A percentile compares a stretch with the other conserved stretches of the same genome.
Evolutionary conservation across 2,888 invertebrate species (phyloP).

Genomic region (Rhogogaster chlorosoma): DNA sequence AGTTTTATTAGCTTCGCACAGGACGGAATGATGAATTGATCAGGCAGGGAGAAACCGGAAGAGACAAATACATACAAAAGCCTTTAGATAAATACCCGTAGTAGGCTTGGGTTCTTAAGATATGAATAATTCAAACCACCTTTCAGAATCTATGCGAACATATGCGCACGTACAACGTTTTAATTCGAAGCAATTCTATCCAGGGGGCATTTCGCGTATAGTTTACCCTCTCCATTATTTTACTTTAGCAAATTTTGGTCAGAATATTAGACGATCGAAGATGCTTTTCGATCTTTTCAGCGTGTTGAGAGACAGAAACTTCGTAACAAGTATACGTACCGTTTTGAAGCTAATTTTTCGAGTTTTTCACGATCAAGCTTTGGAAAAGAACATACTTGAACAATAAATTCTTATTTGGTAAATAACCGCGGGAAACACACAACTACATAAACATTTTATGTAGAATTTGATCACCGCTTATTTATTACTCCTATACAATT

Average conservation of each 20-base stretch:
- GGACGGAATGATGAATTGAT: not conserved
- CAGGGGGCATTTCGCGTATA: no score
- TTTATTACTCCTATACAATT: not conserved
- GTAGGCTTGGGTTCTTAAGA: not conserved
- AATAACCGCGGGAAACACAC: not conserved
- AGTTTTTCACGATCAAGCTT: not conserved
- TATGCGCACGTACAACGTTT: not conserved
- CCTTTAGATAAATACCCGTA: not conserved
- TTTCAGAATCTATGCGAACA: not conserved
- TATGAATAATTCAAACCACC: not conserved
- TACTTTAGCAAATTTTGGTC: not conserved
- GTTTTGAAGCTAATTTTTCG: not conserved
- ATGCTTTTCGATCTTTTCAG: not conserved
- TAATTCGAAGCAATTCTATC: not conserved
- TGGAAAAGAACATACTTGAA: not conserved
- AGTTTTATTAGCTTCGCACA: slow-evolving; percentile 10
- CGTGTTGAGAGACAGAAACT: not conserved
- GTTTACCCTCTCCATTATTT: no score
- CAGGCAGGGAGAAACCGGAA: not conserved
- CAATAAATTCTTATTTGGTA: not conserved
- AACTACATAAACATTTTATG: not conserved
- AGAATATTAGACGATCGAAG: not conserved
- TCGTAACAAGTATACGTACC: not conserved
- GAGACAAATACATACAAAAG: not conserved
- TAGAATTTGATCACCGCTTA: not conserved